Conservation (phyloP, 2,113 vertebrate genomes). For the Sinocyclocheilus grahami region DNA sequence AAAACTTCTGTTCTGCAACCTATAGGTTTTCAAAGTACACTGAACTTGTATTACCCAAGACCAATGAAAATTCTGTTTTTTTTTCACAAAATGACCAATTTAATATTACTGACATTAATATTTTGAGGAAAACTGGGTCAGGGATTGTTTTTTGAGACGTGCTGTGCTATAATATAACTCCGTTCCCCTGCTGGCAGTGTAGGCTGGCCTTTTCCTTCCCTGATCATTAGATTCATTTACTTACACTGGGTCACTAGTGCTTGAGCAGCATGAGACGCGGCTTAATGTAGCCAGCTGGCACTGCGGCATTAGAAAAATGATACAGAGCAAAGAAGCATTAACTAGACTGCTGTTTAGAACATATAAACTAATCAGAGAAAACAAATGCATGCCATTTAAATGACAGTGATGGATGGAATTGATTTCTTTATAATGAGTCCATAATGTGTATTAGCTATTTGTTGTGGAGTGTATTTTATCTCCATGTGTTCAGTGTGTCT, state of each 20-base stretch:
- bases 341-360: not conserved
- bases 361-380: slow-evolving; percentile 22
- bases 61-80: too few species aligned
- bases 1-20: not conserved
- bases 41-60: not conserved
- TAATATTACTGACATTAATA: slow-evolving; percentile 11
- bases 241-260: slow-evolving; percentile 44
- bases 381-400: slow-evolving; percentile 10
- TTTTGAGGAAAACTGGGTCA: slow-evolving; percentile 7
- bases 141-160: not conserved
- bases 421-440: slow-evolving; percentile 18
- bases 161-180: slow-evolving; percentile 24
- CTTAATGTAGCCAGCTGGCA: slow-evolving; percentile 43
- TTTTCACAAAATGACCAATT: not conserved
- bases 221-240: slow-evolving; percentile 45
- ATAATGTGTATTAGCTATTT: not conserved
- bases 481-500: not conserved
- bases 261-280: slow-evolving; percentile 14
- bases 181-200: slow-evolving; percentile 8
- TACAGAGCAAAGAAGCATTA: slow-evolving; percentile 18
- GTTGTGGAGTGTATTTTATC: not conserved
- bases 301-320: slow-evolving; percentile 15
- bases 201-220: slow-evolving; percentile 26
- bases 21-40: not conserved
- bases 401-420: slow-evolving; percentile 19